These are phyloP conservation scores for Halcyon smyrnensis DNA, from an alignment of 2,797 vertebrate species.

Conservation along the genomic window DNA sequence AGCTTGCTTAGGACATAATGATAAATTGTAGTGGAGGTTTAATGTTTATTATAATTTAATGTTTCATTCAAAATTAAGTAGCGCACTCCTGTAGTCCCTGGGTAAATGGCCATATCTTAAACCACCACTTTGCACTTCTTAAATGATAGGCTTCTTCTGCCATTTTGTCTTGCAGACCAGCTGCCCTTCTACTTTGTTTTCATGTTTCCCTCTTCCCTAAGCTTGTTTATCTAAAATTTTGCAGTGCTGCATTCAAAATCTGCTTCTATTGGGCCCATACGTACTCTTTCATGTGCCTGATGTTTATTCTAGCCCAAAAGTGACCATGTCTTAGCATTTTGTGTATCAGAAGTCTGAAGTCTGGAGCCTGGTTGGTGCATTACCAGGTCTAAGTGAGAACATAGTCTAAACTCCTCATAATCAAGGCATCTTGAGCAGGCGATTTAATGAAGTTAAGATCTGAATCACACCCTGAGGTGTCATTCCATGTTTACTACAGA, in stretches of 20 bases:
- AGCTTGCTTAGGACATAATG: conserved; percentile 21
- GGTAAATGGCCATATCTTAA: neutral
- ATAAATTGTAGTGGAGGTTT: conserved; percentile 39
- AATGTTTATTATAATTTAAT: conserved; percentile 54
- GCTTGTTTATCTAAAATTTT: neutral
- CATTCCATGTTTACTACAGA: neutral
- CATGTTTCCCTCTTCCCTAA: neutral
- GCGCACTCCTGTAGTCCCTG: neutral
- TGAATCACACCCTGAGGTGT: conserved; percentile 24
- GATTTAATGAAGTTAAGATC: conserved; percentile 17
- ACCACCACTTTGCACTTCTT: neutral
- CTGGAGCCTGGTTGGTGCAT: neutral
- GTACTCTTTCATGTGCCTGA: neutral
- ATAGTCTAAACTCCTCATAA: neutral
- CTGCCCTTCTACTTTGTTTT: neutral
- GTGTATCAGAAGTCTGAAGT: neutral
- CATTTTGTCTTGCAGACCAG: neutral
- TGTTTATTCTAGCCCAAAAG: neutral
- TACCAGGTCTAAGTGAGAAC: neutral
- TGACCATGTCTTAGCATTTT: neutral
- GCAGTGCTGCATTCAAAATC: neutral
- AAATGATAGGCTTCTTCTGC: neutral
- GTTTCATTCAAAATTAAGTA: conserved; percentile 67
- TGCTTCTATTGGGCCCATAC: neutral
- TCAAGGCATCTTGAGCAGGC: neutral